Conservation (phyloP, 2,113 vertebrate genomes). For the Eclectus roratus region DNA sequence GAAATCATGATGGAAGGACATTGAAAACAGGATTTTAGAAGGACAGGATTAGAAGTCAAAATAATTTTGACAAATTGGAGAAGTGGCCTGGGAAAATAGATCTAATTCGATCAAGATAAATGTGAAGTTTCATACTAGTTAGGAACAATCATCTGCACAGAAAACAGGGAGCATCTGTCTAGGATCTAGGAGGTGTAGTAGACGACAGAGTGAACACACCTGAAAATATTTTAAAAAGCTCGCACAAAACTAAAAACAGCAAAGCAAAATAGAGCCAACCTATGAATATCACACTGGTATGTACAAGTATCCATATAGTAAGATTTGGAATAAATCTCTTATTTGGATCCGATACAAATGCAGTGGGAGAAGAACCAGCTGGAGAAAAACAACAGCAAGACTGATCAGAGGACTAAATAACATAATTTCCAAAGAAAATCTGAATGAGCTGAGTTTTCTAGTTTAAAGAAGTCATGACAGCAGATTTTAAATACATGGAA, state of each 20-base stretch:
- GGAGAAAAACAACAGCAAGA: background rate
- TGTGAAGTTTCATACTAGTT: background rate
- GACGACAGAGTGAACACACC: background rate
- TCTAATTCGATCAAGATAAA: background rate
- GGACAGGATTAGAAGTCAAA: background rate
- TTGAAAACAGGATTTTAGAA: background rate
- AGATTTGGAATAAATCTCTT: background rate
- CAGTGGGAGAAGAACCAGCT: background rate
- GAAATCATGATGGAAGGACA: background rate
- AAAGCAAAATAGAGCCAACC: background rate
- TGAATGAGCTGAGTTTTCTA: background rate
- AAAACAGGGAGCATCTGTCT: background rate
- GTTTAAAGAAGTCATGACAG: background rate
- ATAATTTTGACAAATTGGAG: background rate
- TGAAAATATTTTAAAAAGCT: background rate
- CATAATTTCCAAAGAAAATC: background rate
- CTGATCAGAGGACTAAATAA: background rate
- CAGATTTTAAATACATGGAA: background rate
- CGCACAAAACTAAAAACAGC: too few species aligned
- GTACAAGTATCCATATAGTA: background rate
- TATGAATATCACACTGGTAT: background rate
- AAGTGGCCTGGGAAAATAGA: background rate
- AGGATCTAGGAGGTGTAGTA: background rate
- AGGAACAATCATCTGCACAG: background rate
- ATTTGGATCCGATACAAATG: background rate